These are phyloP conservation scores for Tipula vernalis DNA, from an alignment of 2,888 invertebrate genomes.

Conservation along the genomic window DNA sequence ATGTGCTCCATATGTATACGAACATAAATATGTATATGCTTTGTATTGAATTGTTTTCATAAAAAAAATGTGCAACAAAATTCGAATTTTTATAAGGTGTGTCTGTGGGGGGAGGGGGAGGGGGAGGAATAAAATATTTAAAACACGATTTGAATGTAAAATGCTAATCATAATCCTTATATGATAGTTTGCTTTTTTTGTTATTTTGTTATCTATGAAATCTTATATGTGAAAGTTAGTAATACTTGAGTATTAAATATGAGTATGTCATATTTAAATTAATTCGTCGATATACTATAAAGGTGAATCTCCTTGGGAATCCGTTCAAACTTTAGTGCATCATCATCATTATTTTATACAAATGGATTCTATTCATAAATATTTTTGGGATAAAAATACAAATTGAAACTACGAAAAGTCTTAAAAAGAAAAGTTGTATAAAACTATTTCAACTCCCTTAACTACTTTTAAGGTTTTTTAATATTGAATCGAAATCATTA, in stretches of 20 bases:
- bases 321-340: neutral
- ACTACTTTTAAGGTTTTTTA: neutral
- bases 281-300: neutral
- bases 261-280: neutral
- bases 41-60: neutral
- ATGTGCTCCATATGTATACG: neutral
- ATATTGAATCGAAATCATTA: neutral
- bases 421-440: neutral
- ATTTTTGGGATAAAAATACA: neutral
- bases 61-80: neutral
- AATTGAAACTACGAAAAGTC: neutral
- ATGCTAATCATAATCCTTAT: neutral
- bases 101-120: neutral
- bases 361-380: neutral
- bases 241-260: neutral
- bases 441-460: neutral
- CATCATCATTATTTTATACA: neutral
- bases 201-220: neutral
- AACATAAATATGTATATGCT: neutral
- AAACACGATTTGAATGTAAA: neutral
- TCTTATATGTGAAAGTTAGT: neutral
- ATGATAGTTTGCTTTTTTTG: neutral
- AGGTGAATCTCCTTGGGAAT: neutral
- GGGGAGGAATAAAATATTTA: neutral
- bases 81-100: neutral